A percentile compares a stretch with the other conserved stretches of the same genome.
Evolutionary conservation across 1,140 invertebrate genomes (phyloP).

Genomic region (Heliconius hewitsoni): DNA sequence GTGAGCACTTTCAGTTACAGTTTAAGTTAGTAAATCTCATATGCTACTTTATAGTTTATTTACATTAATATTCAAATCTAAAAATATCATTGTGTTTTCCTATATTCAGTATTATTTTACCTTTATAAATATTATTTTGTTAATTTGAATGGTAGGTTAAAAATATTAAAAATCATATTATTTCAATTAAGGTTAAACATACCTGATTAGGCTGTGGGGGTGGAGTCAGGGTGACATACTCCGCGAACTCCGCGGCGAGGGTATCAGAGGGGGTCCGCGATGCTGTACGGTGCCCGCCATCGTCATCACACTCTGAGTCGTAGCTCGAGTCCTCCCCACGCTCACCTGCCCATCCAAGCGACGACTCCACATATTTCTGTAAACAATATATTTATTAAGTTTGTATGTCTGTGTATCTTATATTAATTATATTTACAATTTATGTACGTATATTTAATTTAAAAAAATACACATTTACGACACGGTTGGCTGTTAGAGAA

Average conservation of each 20-base stretch:
- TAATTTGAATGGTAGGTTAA: not conserved
- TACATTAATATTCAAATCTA: too few species aligned
- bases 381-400: constrained; percentile 37
- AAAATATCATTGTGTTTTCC: too few species aligned
- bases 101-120: too few species aligned
- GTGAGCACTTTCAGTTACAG: too few species aligned
- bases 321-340: constrained; percentile 92
- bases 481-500: too few species aligned
- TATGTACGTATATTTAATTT: not conserved
- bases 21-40: too few species aligned
- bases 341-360: constrained; percentile 79
- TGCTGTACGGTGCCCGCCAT: constrained; percentile 87
- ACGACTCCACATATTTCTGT: constrained; percentile 80
- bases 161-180: not conserved
- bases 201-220: constrained; percentile 70
- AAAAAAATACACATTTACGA: too few species aligned
- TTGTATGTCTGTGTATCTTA: too few species aligned
- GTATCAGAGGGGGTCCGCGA: constrained; percentile 91
- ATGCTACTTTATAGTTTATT: too few species aligned
- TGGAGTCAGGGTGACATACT: constrained; percentile 86
- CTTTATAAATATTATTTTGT: too few species aligned
- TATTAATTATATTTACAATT: too few species aligned
- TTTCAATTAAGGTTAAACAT: not conserved
- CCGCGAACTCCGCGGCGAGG: constrained; percentile 90
- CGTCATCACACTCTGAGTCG: constrained; percentile 91